Percentiles rank a stretch among this genome's conserved stretches.
Conservation (phyloP, 1,140 invertebrate genomes). For the Magallana gigas region DNA sequence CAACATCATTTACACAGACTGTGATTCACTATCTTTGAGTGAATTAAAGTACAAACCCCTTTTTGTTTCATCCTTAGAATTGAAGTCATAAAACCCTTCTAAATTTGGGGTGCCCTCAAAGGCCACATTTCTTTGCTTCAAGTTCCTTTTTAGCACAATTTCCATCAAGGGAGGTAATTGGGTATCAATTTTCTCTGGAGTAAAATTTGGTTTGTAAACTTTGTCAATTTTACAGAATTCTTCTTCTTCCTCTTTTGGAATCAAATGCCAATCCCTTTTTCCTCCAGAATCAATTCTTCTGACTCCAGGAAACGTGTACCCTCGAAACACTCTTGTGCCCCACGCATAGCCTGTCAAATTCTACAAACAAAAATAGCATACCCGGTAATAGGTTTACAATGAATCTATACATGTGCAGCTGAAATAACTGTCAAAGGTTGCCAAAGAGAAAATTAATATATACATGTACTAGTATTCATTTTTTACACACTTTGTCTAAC, state of each 20-base stretch:
- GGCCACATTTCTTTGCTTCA: constrained; percentile 29
- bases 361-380: constrained; percentile 41
- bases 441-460: not conserved
- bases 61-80: not conserved
- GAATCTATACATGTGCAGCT: too few relatives aligned
- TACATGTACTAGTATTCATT: not conserved
- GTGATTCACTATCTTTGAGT: not conserved
- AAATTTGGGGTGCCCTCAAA: constrained; percentile 20
- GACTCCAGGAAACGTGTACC: constrained; percentile 43
- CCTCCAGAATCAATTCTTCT: constrained; percentile 53
- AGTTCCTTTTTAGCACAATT: constrained; percentile 1
- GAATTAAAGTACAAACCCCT: not conserved
- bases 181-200: constrained; percentile 17
- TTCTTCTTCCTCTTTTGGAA: constrained; percentile 64
- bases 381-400: too few relatives aligned
- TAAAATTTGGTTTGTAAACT: constrained; percentile 37
- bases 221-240: constrained; percentile 55
- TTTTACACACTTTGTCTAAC: not conserved
- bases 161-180: constrained; percentile 42
- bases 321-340: constrained; percentile 60
- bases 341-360: constrained; percentile 51
- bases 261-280: constrained; percentile 61
- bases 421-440: too few relatives aligned
- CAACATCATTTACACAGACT: not conserved
- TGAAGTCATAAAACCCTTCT: not conserved